These are phyloP conservation scores for Melanotaenia pygmaea DNA, from an alignment of 2,797 vertebrate genomes.

Conservation along the genomic window DNA sequence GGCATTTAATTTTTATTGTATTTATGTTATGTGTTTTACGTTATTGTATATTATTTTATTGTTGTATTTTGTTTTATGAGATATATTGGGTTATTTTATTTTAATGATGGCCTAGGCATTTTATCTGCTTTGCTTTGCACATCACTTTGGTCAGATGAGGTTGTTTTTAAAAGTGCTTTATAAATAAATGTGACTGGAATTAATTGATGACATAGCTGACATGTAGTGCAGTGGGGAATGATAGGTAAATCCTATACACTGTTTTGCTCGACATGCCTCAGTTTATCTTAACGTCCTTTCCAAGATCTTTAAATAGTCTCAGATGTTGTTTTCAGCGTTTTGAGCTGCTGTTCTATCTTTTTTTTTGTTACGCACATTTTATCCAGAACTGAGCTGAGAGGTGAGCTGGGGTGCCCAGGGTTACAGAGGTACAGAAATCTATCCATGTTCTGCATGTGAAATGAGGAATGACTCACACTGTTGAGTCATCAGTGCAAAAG, in stretches of 20 bases:
- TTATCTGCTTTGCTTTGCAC: no score
- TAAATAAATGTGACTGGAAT: no score
- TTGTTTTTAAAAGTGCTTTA: no score
- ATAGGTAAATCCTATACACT: background rate
- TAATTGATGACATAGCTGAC: background rate
- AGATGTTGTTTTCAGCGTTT: conserved; percentile 1
- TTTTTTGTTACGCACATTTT: background rate
- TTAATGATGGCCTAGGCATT: no score
- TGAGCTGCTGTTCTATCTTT: background rate
- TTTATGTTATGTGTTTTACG: no score
- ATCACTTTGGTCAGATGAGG: no score
- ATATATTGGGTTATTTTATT: no score
- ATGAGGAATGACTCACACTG: background rate
- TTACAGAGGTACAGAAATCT: background rate
- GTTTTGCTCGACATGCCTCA: background rate
- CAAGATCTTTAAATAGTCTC: background rate
- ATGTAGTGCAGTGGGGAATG: background rate
- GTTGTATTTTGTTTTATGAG: no score
- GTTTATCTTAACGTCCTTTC: accelerated
- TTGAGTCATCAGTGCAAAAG: conserved; percentile 8
- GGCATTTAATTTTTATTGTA: no score
- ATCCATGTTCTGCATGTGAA: background rate
- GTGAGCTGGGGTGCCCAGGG: background rate
- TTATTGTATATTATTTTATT: no score
- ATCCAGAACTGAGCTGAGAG: conserved; percentile 1